Base-by-base conservation (phyloP, 2,113 vertebrate species). In the Brienomyrus longianalis region DNA sequence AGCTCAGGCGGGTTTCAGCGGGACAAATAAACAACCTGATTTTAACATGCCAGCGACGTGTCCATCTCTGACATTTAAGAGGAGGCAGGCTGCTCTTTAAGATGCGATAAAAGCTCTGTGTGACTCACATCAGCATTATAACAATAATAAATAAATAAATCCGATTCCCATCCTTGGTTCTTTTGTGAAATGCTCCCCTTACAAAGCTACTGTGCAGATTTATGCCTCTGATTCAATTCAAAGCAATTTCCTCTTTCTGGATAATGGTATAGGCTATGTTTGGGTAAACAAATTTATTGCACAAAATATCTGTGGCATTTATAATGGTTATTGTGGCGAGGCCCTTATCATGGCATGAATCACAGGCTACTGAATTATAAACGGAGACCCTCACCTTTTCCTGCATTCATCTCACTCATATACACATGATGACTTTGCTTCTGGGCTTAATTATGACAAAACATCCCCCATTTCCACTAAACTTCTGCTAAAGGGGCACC, bases 251-350 rank as follows among this genome's bases (percentile, higher is more conserved):
- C 9, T 19, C 35, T 74, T 83, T 87, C n/a, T 87, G 48, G 17
- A 66, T 70, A 51, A 62, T 66, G 51, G 77, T 66, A 59, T 85
- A 89, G 11, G 11, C 43, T 17, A 83, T 17, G 7, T 89, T 83
- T 87, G 56, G 56, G 43, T 90, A 87, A 74, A 89, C 89, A 85
- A 52, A 62, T 86, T 70, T 86, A 21, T 50, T 62, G 86, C 52
- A 90, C 62, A 87, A 90, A 86, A 87, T 39, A n/a, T 74, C 35
- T 39, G 27, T 86, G 59, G 83, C 47, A 87, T 90, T 90, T 90
- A 54, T 35, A 90, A 74, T 74, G 59, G 62, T 56, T 84, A 51
- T 47, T 86, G 39, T 86, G 47, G 43, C 17, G 9, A n/a, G n/a
- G 48, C 54, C 56, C 83, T 62, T 59, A 59, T 62, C 52, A 83